Conservation (phyloP, 2,797 vertebrate genomes). For the Halcyon badia region DNA sequence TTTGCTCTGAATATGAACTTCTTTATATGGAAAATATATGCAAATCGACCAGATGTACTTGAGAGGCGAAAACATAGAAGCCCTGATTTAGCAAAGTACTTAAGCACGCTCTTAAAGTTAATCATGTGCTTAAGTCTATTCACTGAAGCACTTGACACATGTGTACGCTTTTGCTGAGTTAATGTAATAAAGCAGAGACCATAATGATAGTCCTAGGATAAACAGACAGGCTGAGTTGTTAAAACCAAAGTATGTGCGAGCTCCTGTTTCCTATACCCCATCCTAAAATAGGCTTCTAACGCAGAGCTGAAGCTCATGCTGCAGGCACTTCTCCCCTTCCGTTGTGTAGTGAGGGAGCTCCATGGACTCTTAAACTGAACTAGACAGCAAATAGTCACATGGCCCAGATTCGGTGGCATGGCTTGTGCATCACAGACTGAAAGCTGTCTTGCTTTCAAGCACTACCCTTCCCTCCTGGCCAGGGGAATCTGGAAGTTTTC, state of each 20-base stretch:
- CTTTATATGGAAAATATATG: conserved; percentile 70
- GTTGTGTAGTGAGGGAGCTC: not conserved
- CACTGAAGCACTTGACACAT: conserved; percentile 61
- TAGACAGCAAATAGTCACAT: not conserved
- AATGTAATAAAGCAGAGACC: conserved; percentile 70
- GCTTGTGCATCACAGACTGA: not conserved
- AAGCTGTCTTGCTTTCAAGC: not conserved
- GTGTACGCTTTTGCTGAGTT: conserved; percentile 72
- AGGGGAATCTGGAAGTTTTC: not conserved
- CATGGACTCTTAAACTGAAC: rapidly evolving
- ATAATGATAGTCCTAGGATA: conserved; percentile 70
- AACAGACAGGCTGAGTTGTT: conserved; percentile 55
- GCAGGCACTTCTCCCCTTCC: conserved; percentile 11
- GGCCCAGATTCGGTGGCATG: not conserved
- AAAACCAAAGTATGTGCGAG: not conserved
- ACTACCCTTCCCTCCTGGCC: not conserved
- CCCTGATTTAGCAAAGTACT: conserved; percentile 53
- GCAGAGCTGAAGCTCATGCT: not conserved
- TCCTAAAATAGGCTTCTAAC: conserved; percentile 33
- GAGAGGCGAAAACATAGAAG: conserved; percentile 50
- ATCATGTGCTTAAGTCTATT: conserved; percentile 75
- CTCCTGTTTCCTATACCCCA: conserved; percentile 38
- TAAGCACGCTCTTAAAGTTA: conserved; percentile 72
- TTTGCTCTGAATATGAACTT: conserved; percentile 26
- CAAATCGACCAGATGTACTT: conserved; percentile 57